A percentile compares a stretch with the other conserved stretches of the same genome.
Conservation (phyloP, 2,888 invertebrate species). For the Tipula confusa region DNA sequence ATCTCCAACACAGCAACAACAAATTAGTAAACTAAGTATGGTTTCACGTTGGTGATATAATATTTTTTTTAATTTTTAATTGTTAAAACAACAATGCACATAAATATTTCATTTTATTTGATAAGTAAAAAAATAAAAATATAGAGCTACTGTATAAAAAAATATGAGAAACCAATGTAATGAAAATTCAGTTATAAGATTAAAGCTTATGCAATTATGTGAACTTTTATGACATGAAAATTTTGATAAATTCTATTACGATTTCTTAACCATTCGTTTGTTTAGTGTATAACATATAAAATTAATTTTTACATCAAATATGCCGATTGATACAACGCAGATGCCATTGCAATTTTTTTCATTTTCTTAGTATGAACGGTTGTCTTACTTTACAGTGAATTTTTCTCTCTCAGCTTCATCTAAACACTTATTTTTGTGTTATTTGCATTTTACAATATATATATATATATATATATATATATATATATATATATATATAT, state of each 20-base stretch:
- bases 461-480: too few species aligned
- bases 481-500: too few species aligned
- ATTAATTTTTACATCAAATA: not conserved
- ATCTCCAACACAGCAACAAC: not conserved
- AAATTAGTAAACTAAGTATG: not conserved
- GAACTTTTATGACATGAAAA: too few species aligned
- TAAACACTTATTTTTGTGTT: not conserved
- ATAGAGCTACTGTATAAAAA: too few species aligned
- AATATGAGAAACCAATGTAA: not conserved
- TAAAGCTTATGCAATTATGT: not conserved
- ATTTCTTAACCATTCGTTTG: not conserved
- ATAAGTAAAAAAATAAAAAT: too few species aligned
- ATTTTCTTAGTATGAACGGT: not conserved
- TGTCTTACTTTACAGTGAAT: not conserved
- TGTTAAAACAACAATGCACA: not conserved
- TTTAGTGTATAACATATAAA: not conserved
- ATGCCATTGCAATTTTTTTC: not conserved
- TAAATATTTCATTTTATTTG: not conserved
- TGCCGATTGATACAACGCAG: not conserved
- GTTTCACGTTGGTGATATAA: not conserved
- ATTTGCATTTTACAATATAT: not conserved
- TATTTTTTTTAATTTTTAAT: not conserved
- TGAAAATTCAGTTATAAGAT: not conserved
- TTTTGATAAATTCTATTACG: not conserved
- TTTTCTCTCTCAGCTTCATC: not conserved